Evolutionary conservation across 2,888 invertebrate genomes (phyloP), one percentile per base, ranked within the genome.

Genomic region (Lithophane ornitopus): DNA sequence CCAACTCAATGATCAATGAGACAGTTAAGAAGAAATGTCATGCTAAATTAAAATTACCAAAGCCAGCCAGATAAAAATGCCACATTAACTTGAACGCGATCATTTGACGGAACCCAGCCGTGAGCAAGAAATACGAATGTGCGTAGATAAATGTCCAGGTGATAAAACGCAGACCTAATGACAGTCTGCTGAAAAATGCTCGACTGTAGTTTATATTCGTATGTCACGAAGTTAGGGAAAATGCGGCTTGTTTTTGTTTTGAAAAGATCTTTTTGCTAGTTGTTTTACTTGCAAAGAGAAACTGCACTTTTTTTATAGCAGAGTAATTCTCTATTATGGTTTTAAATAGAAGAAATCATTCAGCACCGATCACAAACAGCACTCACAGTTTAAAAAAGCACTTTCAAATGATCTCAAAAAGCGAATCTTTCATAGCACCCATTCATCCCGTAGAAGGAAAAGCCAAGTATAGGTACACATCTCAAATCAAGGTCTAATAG

Each of bases 101-200:
- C 79, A 79, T 83, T 80, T 70, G 83, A 83, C 71, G 65, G 61
- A 74, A 59, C 46, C 76, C 83, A 74, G 74, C 49, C 74, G 74
- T 73, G 78, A 70, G 76, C 52, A 68, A 81, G 71, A 78, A 76
- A 72, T 63, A 76, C 74, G 67, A 72, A 76, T 71, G 84, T 74
- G 74, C 76, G 78, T 74, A 72, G 78, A 85, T 76, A 82, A 82
- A 82, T 82, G 79, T 69, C 39, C 69, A 82, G 80, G 82, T 82
- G 82, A 82, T 82, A 85, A 85, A 85, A 85, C 71, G 74, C 82
- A 85, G 80, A 74, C 66, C 66, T 73, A 78, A 80, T 78, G 78
- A 71, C 70, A 56, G 74, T 70, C 74, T 80, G 80, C 22, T 80
- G 80, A 85, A 82, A 82, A 80, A 81, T 84, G 59, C 54, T 73